Base-by-base conservation (phyloP, 2,888 invertebrate species). In the Leucophora obtusa region DNA sequence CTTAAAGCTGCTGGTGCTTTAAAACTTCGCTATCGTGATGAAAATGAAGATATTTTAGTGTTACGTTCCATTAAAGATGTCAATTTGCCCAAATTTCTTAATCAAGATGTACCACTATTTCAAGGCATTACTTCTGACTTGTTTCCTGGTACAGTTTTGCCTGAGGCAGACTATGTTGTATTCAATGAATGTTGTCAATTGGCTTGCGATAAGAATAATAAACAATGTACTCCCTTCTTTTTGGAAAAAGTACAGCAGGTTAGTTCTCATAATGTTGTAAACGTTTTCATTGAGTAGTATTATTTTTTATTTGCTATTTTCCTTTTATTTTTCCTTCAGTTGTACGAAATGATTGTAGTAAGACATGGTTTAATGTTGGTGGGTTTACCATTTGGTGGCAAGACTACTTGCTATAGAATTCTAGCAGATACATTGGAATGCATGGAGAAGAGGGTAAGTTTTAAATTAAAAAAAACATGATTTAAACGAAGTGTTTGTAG, bases 311-410 rank as follows among this genome's bases (percentile, higher is more conserved):
- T 38, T n/a, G 17, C 10, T 38, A 0, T 43, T 9, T 11, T 14
- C 15, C 14, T 4, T 51, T 50, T 7, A 28, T 6, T 6, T 7
- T 15, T 15, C 6, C 10, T 28, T 50, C 95, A 98, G 91, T 92
- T 98, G 8, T 98, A 96, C 88, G 98, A 98, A 91, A 98, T 98
- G 97, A 97, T 98, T 91, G 93, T 97, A 33, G 97, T 98, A 1
- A 92, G 98, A 21, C 98, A 98, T 89, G 98, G 98, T 0, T 93
- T 98, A 84, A 98, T 98, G 97, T 92, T 98, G 86, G 97, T 98
- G 0, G 98, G 98, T 0, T 90, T 93, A 50, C 97, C 98, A 0
- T 97, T 97, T 90, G 95, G 97, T n/a, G 97, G 97, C 7, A 98
- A 98, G 91, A 96, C 97, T 0, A 93, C 94, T 70, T 93, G 95